Conservation (phyloP, 1,140 invertebrate genomes). For the Drosophila quadrilineata region DNA sequence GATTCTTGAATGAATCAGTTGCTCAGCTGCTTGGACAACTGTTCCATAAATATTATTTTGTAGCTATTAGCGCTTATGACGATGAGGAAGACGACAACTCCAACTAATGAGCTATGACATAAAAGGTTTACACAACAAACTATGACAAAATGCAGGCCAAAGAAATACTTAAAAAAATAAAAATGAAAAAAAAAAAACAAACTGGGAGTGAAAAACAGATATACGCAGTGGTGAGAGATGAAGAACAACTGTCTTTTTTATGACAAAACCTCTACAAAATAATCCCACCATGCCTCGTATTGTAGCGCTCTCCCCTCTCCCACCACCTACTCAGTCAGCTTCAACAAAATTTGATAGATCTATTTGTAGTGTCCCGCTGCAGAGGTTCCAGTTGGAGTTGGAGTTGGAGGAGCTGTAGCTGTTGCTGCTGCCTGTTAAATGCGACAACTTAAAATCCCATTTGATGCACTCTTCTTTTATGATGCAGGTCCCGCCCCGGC, state of each 20-base stretch:
- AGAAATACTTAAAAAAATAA: slow-evolving; percentile 22
- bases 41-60: slow-evolving; percentile 57
- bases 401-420: neutral
- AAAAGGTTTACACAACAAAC: slow-evolving; percentile 65
- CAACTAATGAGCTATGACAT: slow-evolving; percentile 71
- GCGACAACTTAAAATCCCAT: slow-evolving; percentile 78
- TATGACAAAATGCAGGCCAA: slow-evolving; percentile 34
- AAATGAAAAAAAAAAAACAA: neutral
- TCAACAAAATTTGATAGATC: slow-evolving; percentile 71
- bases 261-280: slow-evolving; percentile 56
- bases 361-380: slow-evolving; percentile 62
- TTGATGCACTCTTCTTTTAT: slow-evolving; percentile 79
- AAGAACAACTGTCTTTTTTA: slow-evolving; percentile 42
- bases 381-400: slow-evolving; percentile 16
- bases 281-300: no score
- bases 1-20: slow-evolving; percentile 17
- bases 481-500: slow-evolving; percentile 30
- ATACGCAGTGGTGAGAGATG: slow-evolving; percentile 1
- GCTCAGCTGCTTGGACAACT: slow-evolving; percentile 28
- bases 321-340: slow-evolving; percentile 43
- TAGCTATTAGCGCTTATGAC: slow-evolving; percentile 57
- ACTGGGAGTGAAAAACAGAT: neutral
- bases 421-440: slow-evolving; percentile 62
- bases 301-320: slow-evolving; percentile 6
- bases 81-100: slow-evolving; percentile 14